Base-by-base conservation (phyloP, 2,113 vertebrate species). In the Notarius lentiginosus region DNA sequence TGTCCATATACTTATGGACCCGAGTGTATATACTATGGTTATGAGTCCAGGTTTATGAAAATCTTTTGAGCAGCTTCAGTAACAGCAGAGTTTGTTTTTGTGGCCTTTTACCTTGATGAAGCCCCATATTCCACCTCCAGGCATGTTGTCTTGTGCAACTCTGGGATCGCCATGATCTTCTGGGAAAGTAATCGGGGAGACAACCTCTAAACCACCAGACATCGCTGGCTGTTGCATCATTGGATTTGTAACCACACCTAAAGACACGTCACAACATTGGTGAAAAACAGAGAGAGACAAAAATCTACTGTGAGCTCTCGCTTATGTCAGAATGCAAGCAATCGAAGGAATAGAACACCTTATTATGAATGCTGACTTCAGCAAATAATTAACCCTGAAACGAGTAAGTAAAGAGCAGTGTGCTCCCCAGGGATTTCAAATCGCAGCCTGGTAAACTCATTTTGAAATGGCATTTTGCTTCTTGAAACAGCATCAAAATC, bases 121-220 rank as follows among this genome's bases (percentile, higher is more conserved):
- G 0, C 97, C 96, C 98, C 98, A 99, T 53, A 99, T 92, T 24
- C 98, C 97, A 81, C 97, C 96, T 53, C 94, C 92, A 66, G 90
- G 86, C 90, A 53, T 91, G 88, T 14, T 87, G 80, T 88, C 90
- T 75, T 49, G 90, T 8, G 58, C 12, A 49, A 41, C 87, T 75
- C 95, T 92, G 65, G 96, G 97, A 79, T 99, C 98, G 61, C 97
- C 97, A 0, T 86, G 93, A 15, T 98, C 96, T 84, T 99, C 97
- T 0, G 98, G 98, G 91, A 99, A 99, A 8, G 98, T 99, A 88
- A 99, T 99, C 61, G 98, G 92, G 27, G 98, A 98, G 24, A 92
- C 94, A 47, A 92, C 79, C 5, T 93, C 94, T 41, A 93, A 4
- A 58, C 91, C 94, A 30, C 94, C 91, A 5, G 94, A 90, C 92